A percentile compares a stretch with the other conserved stretches of the same genome.
Evolutionary conservation across 2,888 invertebrate species (phyloP).

Genomic region (Epiblema foenella): DNA sequence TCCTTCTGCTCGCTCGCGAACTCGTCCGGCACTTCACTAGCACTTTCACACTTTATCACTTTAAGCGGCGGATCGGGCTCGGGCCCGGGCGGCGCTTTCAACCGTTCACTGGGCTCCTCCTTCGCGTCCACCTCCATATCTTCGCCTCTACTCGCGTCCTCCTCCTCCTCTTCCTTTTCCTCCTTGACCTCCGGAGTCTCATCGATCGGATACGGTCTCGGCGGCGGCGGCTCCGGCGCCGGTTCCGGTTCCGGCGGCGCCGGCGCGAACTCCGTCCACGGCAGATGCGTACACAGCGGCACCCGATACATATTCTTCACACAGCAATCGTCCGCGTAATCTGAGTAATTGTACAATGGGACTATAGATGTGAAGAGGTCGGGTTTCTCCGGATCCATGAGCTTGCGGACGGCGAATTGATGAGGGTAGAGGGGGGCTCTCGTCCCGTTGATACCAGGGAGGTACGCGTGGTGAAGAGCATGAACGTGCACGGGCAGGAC

Average conservation of each 20-base stretch:
- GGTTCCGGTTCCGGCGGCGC: constrained; percentile 69
- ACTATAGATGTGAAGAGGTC: constrained; percentile 75
- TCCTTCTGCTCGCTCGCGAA: constrained; percentile 60
- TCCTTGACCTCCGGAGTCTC: constrained; percentile 47
- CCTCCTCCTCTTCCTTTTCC: constrained; percentile 44
- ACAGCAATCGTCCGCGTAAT: constrained; percentile 79
- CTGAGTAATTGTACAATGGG: constrained; percentile 78
- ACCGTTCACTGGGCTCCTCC: constrained; percentile 68
- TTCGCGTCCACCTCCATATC: constrained; percentile 45
- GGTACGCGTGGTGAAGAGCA: constrained; percentile 80
- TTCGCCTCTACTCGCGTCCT: constrained; percentile 37
- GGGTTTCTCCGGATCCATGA: constrained; percentile 59
- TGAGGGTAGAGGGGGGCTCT: constrained; percentile 73
- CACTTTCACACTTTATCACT: constrained; percentile 45
- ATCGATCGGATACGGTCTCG: constrained; percentile 67
- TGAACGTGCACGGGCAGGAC: constrained; percentile 81
- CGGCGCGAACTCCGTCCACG: constrained; percentile 74
- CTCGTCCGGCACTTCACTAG: constrained; percentile 45
- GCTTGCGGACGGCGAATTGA: constrained; percentile 71
- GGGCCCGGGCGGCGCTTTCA: constrained; percentile 65
- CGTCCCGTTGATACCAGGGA: constrained; percentile 87
- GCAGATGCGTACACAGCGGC: constrained; percentile 66
- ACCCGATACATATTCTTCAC: constrained; percentile 73
- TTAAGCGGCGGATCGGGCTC: constrained; percentile 61
- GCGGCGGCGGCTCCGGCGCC: constrained; percentile 67